Evolutionary conservation across 1,140 invertebrate species (phyloP).

Genomic region (Ceratina japonica): DNA sequence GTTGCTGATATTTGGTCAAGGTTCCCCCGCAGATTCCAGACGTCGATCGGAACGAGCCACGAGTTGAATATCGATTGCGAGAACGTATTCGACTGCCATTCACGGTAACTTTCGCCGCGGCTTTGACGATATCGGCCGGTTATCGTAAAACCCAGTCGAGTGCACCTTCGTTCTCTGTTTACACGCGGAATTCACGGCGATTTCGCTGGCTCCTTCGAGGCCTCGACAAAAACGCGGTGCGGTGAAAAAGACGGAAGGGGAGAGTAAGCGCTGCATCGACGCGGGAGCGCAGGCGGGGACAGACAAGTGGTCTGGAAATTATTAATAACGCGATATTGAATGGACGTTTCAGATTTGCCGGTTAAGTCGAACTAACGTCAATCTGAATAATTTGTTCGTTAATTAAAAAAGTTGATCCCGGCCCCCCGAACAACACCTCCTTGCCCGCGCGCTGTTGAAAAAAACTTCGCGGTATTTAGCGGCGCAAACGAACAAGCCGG

Average conservation of each 20-base stretch:
- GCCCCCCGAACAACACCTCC: slow-evolving; percentile 57
- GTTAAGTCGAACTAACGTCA: slow-evolving; percentile 22
- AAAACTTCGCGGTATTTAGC: slow-evolving; percentile 47
- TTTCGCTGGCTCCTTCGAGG: too few relatives aligned
- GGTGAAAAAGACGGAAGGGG: background rate
- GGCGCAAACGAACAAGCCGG: slow-evolving; percentile 25
- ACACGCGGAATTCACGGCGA: background rate
- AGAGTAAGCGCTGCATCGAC: background rate
- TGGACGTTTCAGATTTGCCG: slow-evolving; percentile 40
- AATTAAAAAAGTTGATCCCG: slow-evolving; percentile 60
- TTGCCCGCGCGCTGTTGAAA: slow-evolving; percentile 36
- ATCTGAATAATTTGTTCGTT: slow-evolving; percentile 56
- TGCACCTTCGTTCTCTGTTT: background rate
- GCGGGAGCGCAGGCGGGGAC: too few relatives aligned
- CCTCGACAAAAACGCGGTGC: too few relatives aligned
- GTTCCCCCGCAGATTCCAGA: background rate
- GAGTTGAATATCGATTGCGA: background rate
- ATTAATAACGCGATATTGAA: slow-evolving; percentile 44
- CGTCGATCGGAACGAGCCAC: background rate
- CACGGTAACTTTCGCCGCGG: background rate
- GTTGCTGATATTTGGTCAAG: background rate
- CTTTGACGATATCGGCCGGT: background rate
- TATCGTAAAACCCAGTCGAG: background rate
- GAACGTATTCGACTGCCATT: too few relatives aligned
- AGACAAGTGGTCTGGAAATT: slow-evolving; percentile 51